Evolutionary conservation across 2,113 vertebrate species (phyloP), one percentile per base, ranked within the genome.

Genomic region (Scomber colias): DNA sequence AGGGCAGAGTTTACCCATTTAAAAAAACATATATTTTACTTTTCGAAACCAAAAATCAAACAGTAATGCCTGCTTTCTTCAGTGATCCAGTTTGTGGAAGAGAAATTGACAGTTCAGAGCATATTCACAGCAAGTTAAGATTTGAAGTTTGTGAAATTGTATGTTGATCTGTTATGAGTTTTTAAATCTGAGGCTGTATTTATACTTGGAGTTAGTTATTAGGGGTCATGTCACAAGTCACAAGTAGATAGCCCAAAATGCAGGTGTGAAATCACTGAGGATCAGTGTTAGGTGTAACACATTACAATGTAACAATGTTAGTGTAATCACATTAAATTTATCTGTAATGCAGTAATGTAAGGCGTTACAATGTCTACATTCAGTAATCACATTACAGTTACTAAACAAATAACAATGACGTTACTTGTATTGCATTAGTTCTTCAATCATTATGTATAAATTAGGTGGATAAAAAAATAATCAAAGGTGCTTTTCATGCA

Each of bases 1-100:
- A 49, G n/a, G 8, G 40, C 14, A 3, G 53, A 35, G 19, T 77
- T 72, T 62, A 75, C 76, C 56, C 4, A 45, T 53, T 59, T 69
- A 45, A 27, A 46, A 40, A 65, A 57, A 17, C 50, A 27, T 21
- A 21, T 68, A 35, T 35, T 9, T 40, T 40, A 40, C 35, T 40
- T 40, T 9, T 9, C 35, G 35, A 40, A 40, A 40, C 35, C 9
- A 9, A 40, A 40, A 40, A 40, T 71, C 7, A 78, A 63, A 71
- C 54, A 71, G 19, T 35, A 27, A 12, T 0, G 4, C 5, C 21
- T 51, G 11, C 40, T 59, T 67, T 80, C 14, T 66, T 19, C 51
- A 63, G 49, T 55, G 17, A 31, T 64, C 46, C 15, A 45, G 30
- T 40, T 40, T 40, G 35, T 40, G 35, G 35, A 7, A 40, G 35